These are phyloP conservation scores for Caradrina clavipalpis DNA, from an alignment of 2,888 invertebrate species.

Conservation along the genomic window DNA sequence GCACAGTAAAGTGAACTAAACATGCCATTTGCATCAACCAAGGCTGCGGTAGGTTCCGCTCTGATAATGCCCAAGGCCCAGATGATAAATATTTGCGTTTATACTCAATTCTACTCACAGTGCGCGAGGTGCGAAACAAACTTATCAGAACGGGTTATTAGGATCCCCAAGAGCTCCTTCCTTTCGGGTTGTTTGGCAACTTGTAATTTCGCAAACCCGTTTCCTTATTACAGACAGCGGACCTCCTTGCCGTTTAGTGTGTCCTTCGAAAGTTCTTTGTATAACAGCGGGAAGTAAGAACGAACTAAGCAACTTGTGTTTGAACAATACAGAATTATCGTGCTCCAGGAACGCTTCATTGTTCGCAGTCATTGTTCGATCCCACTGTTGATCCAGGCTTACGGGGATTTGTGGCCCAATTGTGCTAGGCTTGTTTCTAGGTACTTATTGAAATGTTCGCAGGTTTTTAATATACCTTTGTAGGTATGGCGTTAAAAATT, in stretches of 20 bases:
- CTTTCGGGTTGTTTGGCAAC: conserved; percentile 56
- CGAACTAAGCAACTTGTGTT: conserved; percentile 39
- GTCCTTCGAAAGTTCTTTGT: conserved; percentile 55
- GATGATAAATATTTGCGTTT: conserved; percentile 61
- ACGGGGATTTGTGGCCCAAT: conserved; percentile 46
- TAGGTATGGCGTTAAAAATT: not conserved
- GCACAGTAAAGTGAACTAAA: conserved; percentile 58
- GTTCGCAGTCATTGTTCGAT: conserved; percentile 47
- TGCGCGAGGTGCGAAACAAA: conserved; percentile 40
- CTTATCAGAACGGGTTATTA: conserved; percentile 38
- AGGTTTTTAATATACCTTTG: not conserved
- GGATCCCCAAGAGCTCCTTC: conserved; percentile 41
- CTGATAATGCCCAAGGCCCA: conserved; percentile 74
- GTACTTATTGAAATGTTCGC: conserved; percentile 18
- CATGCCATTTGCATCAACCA: conserved; percentile 64
- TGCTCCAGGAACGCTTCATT: conserved; percentile 42
- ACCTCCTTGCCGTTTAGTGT: conserved; percentile 33
- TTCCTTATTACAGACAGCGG: conserved; percentile 46
- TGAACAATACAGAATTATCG: conserved; percentile 56
- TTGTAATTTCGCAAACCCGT: conserved; percentile 53
- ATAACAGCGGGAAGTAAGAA: conserved; percentile 44
- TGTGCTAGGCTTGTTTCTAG: conserved; percentile 20
- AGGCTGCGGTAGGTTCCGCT: conserved; percentile 75
- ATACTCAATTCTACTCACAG: conserved; percentile 41
- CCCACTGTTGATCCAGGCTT: conserved; percentile 45